Base-by-base conservation (phyloP, 2,797 vertebrate genomes). In the Yasuhikotakia modesta region DNA sequence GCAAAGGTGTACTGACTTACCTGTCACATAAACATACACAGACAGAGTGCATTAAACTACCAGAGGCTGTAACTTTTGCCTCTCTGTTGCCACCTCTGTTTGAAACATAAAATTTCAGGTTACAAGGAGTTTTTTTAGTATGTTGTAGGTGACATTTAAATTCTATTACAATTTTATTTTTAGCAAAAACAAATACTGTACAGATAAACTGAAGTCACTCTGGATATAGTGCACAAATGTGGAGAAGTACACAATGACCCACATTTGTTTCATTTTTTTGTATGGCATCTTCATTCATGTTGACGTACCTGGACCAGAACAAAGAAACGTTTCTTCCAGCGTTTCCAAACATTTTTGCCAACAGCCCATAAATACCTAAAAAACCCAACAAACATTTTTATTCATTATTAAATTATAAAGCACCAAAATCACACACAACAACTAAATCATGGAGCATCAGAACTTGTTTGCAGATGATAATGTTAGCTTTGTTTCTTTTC, bases 241-340 rank as follows among this genome's bases (percentile, higher is more conserved):
- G 8, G 4, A 35, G 35, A n/a, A n/a, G n/a, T n/a, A n/a, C n/a
- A n/a, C n/a, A n/a, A n/a, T 6, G 35, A 35, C 8, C 35, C 35
- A 35, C 35, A 35, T 35, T 35, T 35, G 35, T 5, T 35, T 4
- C 4, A 35, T n/a, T 35, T 35, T 35, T 35, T 35, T 35, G 35
- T 7, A 35, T 35, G 35, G 8, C 35, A 35, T n/a, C n/a, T n/a
- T 52, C 24, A 76, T 58, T 8, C 5, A 32, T 43, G 13, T n/a
- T 16, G 0, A 73, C 27, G 66, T 61, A 99, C 98, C 96, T 99
- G 98, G 58, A 99, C 98, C 75, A 99, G 92, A 81, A 99, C 98
- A 91, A 99, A 99, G 92, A 99, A 99, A 30, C 98, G 93, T 88
- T 99, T 99, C 94, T 99, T 99, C 98, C 98, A 99, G 84, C 97